A percentile compares a stretch with the other conserved stretches of the same genome.
These are phyloP conservation scores for Zaprionus tsacasi DNA, from an alignment of 1,140 invertebrate genomes.

Conservation along the genomic window DNA sequence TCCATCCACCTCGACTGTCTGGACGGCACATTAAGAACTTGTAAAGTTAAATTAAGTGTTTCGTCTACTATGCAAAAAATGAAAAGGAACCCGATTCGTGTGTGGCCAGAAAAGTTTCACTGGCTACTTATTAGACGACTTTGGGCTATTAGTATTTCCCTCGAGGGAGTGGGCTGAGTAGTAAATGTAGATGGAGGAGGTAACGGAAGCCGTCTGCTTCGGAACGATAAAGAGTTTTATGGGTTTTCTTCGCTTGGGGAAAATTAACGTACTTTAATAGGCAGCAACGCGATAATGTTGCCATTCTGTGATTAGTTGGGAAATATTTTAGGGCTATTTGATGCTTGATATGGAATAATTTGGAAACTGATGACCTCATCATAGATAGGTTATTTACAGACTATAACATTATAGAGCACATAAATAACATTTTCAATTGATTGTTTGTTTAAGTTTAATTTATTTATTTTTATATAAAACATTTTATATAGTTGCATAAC, in stretches of 20 bases:
- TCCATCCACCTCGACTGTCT: conserved; percentile 53
- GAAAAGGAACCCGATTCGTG: conserved; percentile 57
- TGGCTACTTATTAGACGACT: conserved; percentile 13
- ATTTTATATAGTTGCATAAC: not conserved
- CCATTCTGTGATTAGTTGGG: not conserved
- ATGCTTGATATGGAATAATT: not conserved
- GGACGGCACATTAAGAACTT: conserved; percentile 79
- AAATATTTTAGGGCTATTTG: not conserved
- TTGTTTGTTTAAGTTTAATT: not conserved
- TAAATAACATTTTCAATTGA: not conserved
- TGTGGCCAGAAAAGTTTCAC: conserved; percentile 57
- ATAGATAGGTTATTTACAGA: not conserved
- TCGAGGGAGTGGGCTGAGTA: not conserved
- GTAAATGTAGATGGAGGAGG: not conserved
- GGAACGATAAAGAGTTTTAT: conserved; percentile 5
- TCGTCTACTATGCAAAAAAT: conserved; percentile 74
- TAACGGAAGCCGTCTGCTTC: not conserved
- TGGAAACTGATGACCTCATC: not conserved
- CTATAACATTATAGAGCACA: too few species aligned
- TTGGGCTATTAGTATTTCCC: conserved; percentile 9
- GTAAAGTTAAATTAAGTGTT: conserved; percentile 83
- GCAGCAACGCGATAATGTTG: conserved; percentile 3
- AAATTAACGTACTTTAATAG: conserved; percentile 2
- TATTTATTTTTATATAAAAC: not conserved
- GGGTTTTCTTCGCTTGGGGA: not conserved